Evolutionary conservation across 2,888 invertebrate species (phyloP).

Genomic region (Heliconius ethilla): DNA sequence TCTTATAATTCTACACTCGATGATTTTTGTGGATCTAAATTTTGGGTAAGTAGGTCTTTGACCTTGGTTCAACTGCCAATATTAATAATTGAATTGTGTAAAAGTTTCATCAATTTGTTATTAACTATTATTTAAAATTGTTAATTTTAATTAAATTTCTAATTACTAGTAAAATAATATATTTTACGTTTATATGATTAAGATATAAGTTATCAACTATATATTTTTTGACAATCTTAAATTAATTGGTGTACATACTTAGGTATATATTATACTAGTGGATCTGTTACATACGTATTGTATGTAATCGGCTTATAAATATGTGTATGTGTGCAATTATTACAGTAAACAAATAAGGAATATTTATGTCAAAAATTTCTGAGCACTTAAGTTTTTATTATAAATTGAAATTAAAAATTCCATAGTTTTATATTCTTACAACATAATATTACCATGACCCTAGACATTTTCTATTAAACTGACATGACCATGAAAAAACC

Average conservation of each 20-base stretch:
- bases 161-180: not conserved
- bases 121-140: not conserved
- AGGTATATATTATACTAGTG: no score
- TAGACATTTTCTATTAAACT: conserved; percentile 54
- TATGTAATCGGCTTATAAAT: no score
- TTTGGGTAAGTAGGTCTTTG: conserved; percentile 87
- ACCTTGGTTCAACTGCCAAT: conserved; percentile 45
- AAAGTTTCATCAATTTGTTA: not conserved
- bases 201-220: not conserved
- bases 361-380: not conserved
- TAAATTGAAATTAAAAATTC: not conserved
- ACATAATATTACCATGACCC: conserved; percentile 56
- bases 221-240: not conserved
- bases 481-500: conserved; percentile 51
- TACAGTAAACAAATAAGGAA: not conserved
- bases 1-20: conserved; percentile 84
- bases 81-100: not conserved
- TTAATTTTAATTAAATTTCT: not conserved
- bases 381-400: not conserved
- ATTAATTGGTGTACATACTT: not conserved
- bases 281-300: no score
- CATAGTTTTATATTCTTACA: not conserved
- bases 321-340: not conserved
- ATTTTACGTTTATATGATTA: not conserved
- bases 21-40: conserved; percentile 88